phyloP scores from a whole-genome alignment of 2,888 invertebrate species.

The Argynnis bischoffii region DNA sequence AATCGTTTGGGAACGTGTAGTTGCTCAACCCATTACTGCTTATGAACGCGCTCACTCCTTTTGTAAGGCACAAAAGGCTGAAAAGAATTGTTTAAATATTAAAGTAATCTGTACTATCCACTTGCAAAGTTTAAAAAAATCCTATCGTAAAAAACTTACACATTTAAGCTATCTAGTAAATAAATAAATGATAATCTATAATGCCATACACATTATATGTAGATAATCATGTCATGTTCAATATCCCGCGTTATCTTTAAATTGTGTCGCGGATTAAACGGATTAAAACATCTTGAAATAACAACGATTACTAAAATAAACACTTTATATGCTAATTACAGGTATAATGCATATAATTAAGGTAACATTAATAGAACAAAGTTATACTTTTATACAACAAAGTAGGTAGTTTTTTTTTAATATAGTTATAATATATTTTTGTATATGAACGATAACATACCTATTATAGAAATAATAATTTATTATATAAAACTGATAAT shows the following conservation, averaged over 20 bases:
- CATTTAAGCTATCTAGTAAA: neutral
- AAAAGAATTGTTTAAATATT: neutral
- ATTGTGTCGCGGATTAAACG: constrained; percentile 23
- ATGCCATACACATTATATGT: too few species aligned
- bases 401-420: too few species aligned
- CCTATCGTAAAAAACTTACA: too few species aligned
- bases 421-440: too few species aligned
- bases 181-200: neutral
- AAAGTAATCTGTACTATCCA: too few species aligned
- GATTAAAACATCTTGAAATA: neutral
- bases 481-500: constrained; percentile 7
- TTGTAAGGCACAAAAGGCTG: constrained; percentile 41
- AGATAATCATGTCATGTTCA: neutral
- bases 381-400: too few species aligned
- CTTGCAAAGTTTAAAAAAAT: neutral
- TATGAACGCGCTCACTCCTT: constrained; percentile 51
- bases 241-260: constrained; percentile 11
- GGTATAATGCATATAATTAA: neutral
- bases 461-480: neutral
- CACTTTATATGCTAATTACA: neutral
- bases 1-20: constrained; percentile 79
- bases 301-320: neutral
- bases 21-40: constrained; percentile 57
- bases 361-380: neutral
- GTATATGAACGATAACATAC: neutral